Evolutionary conservation across 1,140 invertebrate genomes (phyloP).

Genomic region (Drosophila willistoni): DNA sequence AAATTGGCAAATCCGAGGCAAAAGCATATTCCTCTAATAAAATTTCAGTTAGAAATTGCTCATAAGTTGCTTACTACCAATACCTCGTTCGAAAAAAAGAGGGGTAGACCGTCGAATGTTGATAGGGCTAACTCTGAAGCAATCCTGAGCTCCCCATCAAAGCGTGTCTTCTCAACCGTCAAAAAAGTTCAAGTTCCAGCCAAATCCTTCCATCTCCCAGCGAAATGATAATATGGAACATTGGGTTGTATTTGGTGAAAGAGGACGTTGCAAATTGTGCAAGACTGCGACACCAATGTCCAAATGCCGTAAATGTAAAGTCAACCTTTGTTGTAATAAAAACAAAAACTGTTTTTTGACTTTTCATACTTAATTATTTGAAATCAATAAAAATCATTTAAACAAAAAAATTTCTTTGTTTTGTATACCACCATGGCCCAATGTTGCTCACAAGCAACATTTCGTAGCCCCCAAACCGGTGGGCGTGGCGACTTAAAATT

Average conservation of each 20-base stretch:
- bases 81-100: slow-evolving; percentile 22
- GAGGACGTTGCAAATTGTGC: slow-evolving; percentile 40
- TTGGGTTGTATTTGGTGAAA: slow-evolving; percentile 45
- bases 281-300: slow-evolving; percentile 46
- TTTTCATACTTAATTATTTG: too few species aligned
- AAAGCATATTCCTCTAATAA: slow-evolving; percentile 26
- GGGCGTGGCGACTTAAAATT: slow-evolving; percentile 24
- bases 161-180: slow-evolving; percentile 21
- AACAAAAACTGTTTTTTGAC: slow-evolving; percentile 39
- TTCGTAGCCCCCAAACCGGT: slow-evolving; percentile 1
- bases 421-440: slow-evolving; percentile 26
- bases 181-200: slow-evolving; percentile 40
- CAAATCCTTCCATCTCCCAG: slow-evolving; percentile 19
- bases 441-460: slow-evolving; percentile 49
- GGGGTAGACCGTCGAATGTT: slow-evolving; percentile 27
- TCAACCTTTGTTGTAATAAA: slow-evolving; percentile 37
- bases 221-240: slow-evolving; percentile 42
- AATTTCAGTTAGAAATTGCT: slow-evolving; percentile 27
- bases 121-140: slow-evolving; percentile 25
- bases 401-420: slow-evolving; percentile 24
- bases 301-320: slow-evolving; percentile 45
- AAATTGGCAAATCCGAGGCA: slow-evolving; percentile 17
- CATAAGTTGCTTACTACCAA: slow-evolving; percentile 15
- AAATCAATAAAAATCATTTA: slow-evolving; percentile 13
- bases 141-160: slow-evolving; percentile 29